These are phyloP conservation scores for Dendrolimus punctatus DNA, from an alignment of 1,140 invertebrate species.

Conservation along the genomic window DNA sequence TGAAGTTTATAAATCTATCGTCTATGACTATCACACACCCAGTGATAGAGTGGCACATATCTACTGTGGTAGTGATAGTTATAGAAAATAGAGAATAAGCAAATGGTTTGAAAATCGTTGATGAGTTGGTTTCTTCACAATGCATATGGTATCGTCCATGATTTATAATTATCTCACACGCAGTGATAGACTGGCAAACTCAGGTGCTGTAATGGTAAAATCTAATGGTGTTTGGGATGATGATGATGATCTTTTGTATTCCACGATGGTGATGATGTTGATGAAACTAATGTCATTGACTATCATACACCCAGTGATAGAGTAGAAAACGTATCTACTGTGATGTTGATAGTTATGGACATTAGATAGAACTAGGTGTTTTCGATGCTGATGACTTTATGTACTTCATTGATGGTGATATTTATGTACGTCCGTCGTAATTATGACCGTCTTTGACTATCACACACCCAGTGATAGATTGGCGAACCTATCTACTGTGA, in stretches of 20 bases:
- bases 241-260: neutral
- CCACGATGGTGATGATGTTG: neutral
- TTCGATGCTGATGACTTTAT: neutral
- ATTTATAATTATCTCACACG: slow-evolving; percentile 16
- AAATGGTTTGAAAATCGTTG: too few species aligned
- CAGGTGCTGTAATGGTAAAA: too few species aligned
- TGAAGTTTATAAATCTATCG: too few species aligned
- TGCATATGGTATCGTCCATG: neutral
- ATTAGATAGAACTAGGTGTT: neutral
- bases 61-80: too few species aligned
- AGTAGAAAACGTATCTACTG: slow-evolving; percentile 23
- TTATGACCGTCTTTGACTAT: too few species aligned
- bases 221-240: neutral
- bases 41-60: too few species aligned
- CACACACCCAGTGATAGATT: slow-evolving; percentile 33
- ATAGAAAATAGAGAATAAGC: too few species aligned
- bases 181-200: slow-evolving; percentile 31
- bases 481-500: slow-evolving; percentile 18
- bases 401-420: neutral
- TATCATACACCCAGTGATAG: slow-evolving; percentile 24
- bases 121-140: too few species aligned
- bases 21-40: too few species aligned
- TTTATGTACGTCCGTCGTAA: too few species aligned
- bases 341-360: slow-evolving; percentile 11
- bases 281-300: neutral